Evolutionary conservation across 1,140 invertebrate species (phyloP), one percentile per base, ranked within the genome.

Genomic region (Drosophila asahinai): DNA sequence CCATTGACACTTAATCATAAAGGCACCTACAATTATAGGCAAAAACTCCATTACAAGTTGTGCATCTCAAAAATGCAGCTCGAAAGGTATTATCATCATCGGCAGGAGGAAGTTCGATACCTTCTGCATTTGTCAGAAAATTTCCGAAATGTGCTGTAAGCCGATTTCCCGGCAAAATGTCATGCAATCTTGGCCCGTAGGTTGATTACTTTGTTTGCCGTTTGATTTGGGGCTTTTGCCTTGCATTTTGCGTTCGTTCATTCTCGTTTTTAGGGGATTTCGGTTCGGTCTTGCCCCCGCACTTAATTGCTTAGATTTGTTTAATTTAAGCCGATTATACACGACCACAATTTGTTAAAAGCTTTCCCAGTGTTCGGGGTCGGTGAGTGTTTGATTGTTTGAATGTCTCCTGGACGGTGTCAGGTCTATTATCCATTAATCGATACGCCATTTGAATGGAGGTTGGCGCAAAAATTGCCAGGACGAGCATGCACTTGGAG

Each of bases 241-340:
- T 36, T 43, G 59, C 48, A 54, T 54, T 76, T 49, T 73, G 9
- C 19, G 36, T 75, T 64, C 27, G 27, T 30, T 30, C 19, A 1
- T 25, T 25, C 22, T 25, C 55, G 68, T 61, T 80, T 79, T 59
- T 15, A 48, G 47, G 55, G 47, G 68, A 72, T 72, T 72, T 59
- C 11, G 40, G 38, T n/a, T 36, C 4, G 52, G 52, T 40, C 19
- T 40, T 25, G 45, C 36, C 65, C 63, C 49, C 58, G 49, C 59
- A 71, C 65, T 77, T 87, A 87, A 87, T 87, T 87, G 86, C 73
- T 90, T 71, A 78, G 75, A 75, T 89, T 75, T 90, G 78, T 90
- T 74, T 78, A 81, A 70, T 84, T 81, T 89, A 89, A 90, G 81
- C 81, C 86, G 86, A 90, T 90, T 90, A 90, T 73, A 61, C 54